These are phyloP conservation scores for Helobdella robusta DNA, from an alignment of 2,888 invertebrate species.

Conservation along the genomic window DNA sequence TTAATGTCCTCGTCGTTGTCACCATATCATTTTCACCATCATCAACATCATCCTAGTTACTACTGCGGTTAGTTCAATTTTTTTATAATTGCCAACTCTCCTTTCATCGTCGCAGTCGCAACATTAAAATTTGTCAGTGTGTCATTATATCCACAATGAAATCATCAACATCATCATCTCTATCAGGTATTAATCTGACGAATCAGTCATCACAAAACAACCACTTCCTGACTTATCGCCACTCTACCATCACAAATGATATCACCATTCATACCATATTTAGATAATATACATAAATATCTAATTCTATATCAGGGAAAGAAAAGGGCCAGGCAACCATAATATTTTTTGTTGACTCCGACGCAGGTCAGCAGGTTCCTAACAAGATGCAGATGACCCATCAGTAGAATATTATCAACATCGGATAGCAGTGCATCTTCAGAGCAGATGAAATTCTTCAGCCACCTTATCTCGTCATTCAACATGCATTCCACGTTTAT, in stretches of 20 bases:
- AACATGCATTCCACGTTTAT: slow-evolving; percentile 48
- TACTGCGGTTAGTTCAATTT: too few species aligned
- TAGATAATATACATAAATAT: background rate
- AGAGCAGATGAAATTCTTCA: slow-evolving; percentile 48
- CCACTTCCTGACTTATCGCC: too few species aligned
- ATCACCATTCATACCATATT: too few species aligned
- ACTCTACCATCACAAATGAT: background rate
- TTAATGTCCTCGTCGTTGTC: too few species aligned
- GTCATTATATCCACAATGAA: too few species aligned
- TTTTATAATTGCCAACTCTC: too few species aligned
- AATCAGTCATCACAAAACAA: background rate
- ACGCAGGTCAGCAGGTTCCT: slow-evolving; percentile 50
- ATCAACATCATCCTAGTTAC: too few species aligned
- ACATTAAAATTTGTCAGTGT: too few species aligned
- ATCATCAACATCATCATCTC: too few species aligned
- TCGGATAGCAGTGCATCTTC: slow-evolving; percentile 36
- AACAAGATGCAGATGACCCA: slow-evolving; percentile 51
- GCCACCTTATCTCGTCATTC: slow-evolving; percentile 52
- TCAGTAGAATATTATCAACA: slow-evolving; percentile 50
- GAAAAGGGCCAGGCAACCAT: slow-evolving; percentile 1
- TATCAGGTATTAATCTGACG: too few species aligned
- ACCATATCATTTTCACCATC: too few species aligned
- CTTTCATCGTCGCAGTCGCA: too few species aligned
- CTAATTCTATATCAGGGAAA: background rate
- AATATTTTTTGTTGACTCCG: slow-evolving; percentile 43